Conservation (phyloP, 2,888 invertebrate genomes). For the Conchocele bisecta region DNA sequence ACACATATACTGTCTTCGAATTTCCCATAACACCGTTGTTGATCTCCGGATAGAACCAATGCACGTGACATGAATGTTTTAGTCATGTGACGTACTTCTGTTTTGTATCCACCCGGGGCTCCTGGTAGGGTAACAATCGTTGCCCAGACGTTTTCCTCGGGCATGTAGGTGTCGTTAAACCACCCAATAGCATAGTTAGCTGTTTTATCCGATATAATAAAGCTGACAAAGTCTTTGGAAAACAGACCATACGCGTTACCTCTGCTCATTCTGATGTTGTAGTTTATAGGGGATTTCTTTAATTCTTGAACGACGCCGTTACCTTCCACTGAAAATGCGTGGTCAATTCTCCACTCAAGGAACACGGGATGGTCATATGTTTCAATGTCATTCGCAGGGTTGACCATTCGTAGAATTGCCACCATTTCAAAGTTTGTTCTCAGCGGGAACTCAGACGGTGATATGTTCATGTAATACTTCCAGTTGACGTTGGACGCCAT, state of each 20-base stretch:
- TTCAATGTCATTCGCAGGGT: slow-evolving; percentile 77
- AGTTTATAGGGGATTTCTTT: slow-evolving; percentile 12
- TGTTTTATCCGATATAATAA: slow-evolving; percentile 51
- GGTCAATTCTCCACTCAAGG: slow-evolving; percentile 34
- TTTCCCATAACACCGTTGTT: slow-evolving; percentile 57
- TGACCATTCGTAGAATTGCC: slow-evolving; percentile 73
- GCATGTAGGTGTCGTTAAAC: slow-evolving; percentile 61
- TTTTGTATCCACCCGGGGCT: slow-evolving; percentile 66
- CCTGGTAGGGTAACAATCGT: slow-evolving; percentile 60
- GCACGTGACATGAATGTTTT: slow-evolving; percentile 63
- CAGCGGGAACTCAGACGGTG: slow-evolving; percentile 79
- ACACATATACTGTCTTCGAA: slow-evolving; percentile 64
- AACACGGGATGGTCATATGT: slow-evolving; percentile 47
- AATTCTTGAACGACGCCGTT: slow-evolving; percentile 29
- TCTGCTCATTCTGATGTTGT: slow-evolving; percentile 48
- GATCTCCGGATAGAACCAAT: slow-evolving; percentile 64
- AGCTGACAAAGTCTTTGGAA: slow-evolving; percentile 59
- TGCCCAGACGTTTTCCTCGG: slow-evolving; percentile 67
- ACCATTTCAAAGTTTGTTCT: slow-evolving; percentile 80
- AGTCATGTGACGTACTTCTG: slow-evolving; percentile 60
- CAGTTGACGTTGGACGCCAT: slow-evolving; percentile 40
- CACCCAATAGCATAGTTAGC: slow-evolving; percentile 49
- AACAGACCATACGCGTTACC: slow-evolving; percentile 60
- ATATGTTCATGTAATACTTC: slow-evolving; percentile 73
- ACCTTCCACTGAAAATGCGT: slow-evolving; percentile 19